These are phyloP conservation scores for Bombus ignitus DNA, from an alignment of 1,140 invertebrate genomes.

Conservation along the genomic window DNA sequence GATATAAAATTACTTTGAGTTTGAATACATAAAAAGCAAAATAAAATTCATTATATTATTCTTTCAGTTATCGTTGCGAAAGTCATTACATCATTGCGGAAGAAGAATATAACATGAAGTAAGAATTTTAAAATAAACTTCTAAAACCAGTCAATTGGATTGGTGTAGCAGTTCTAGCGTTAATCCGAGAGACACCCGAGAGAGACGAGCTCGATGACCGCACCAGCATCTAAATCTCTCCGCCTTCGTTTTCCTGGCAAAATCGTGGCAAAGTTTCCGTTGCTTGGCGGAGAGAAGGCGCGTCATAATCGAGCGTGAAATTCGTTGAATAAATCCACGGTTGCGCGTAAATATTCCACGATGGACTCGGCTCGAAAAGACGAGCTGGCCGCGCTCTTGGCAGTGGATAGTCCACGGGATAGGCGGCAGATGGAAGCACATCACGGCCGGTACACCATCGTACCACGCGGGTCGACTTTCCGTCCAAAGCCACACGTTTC, in stretches of 20 bases:
- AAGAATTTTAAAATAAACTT: too few relatives aligned
- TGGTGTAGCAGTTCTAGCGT: too few relatives aligned
- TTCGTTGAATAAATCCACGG: conserved; percentile 1
- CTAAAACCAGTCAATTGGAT: too few relatives aligned
- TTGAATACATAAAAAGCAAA: too few relatives aligned
- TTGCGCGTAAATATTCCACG: background rate
- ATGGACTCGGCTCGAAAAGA: background rate
- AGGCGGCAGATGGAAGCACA: conserved; percentile 43
- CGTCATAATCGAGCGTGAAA: conserved; percentile 14
- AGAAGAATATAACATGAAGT: too few relatives aligned
- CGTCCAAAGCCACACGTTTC: background rate
- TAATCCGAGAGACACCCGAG: background rate
- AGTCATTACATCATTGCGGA: too few relatives aligned
- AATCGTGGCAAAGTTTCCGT: background rate
- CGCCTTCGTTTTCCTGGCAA: background rate
- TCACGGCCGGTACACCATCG: background rate
- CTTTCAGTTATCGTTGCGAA: too few relatives aligned
- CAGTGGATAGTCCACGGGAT: conserved; percentile 8
- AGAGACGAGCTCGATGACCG: background rate
- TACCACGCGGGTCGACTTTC: background rate
- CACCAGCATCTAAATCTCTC: too few relatives aligned
- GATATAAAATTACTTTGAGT: too few relatives aligned
- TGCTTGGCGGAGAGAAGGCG: background rate
- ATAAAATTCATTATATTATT: too few relatives aligned
- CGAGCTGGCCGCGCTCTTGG: conserved; percentile 2